These are phyloP conservation scores for Trachythela sp. DNA, from an alignment of 64 coral and sea anemone genomes.

Conservation along the genomic window DNA sequence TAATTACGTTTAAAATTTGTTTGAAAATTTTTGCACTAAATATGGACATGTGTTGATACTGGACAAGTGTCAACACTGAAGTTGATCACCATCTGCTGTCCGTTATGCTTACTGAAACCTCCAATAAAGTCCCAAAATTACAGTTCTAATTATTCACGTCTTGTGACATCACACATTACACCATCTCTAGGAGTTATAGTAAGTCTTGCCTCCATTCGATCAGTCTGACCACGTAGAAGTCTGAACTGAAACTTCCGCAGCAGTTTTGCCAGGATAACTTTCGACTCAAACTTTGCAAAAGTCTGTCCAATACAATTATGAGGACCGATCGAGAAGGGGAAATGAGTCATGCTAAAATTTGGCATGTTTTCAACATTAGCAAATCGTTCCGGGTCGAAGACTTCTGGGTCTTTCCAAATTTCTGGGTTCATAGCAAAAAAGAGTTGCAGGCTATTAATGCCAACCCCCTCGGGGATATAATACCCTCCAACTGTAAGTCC, in stretches of 20 bases:
- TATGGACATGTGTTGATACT: no score
- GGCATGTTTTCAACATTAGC: not conserved
- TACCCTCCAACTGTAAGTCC: not conserved
- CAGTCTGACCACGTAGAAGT: not conserved
- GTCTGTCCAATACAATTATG: no score
- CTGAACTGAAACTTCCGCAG: not conserved
- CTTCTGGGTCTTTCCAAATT: no score
- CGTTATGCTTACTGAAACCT: no score
- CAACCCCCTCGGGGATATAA: not conserved
- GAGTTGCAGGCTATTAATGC: not conserved
- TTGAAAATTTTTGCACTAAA: no score
- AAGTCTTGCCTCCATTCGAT: not conserved
- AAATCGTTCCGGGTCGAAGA: not conserved
- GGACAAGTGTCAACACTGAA: not conserved
- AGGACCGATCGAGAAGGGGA: no score
- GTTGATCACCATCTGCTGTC: no score
- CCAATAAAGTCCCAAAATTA: not conserved
- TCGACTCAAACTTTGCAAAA: not conserved
- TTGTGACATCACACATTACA: not conserved
- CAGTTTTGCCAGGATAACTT: not conserved
- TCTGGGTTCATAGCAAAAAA: not conserved
- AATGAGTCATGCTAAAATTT: no score
- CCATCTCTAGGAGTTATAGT: not conserved
- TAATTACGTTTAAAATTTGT: no score
- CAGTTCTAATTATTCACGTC: not conserved